Percentiles rank a stretch among this genome's conserved stretches.
phyloP scores from a whole-genome alignment of 2,888 invertebrate species.

The Calameuta filiformis region DNA sequence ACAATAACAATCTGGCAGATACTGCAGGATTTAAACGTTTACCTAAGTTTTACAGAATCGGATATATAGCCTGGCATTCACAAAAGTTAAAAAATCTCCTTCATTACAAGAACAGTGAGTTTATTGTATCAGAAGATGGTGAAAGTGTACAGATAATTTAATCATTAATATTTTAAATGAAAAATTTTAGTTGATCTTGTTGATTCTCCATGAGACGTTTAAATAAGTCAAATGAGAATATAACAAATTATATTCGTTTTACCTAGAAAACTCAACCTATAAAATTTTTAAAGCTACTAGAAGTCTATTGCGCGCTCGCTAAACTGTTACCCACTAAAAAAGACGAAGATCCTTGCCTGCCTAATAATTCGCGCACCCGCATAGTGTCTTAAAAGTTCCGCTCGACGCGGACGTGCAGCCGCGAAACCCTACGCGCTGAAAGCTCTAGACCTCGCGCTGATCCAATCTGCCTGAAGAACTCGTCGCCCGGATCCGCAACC shows the following conservation, averaged over 20 bases:
- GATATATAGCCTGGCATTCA: conserved; percentile 37
- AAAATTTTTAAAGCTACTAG: neutral
- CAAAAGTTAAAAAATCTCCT: conserved; percentile 33
- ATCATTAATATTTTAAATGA: neutral
- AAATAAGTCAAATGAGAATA: neutral
- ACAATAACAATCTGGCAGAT: conserved; percentile 64
- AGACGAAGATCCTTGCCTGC: no score
- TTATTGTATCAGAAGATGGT: conserved; percentile 43
- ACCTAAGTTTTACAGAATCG: conserved; percentile 54
- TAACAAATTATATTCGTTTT: neutral
- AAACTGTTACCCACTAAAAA: no score
- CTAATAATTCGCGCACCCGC: no score
- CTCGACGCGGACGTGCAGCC: no score
- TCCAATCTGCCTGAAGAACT: no score
- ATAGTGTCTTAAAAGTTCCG: no score
- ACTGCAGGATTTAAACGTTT: conserved; percentile 57
- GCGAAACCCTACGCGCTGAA: no score
- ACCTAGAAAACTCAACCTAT: neutral
- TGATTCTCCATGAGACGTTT: neutral
- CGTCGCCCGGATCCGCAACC: no score
- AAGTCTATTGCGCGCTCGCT: neutral
- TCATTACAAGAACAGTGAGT: conserved; percentile 45
- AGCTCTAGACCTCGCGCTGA: no score
- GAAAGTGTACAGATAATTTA: conserved; percentile 28
- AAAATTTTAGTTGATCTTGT: neutral